Percentiles rank a stretch among this genome's conserved stretches.
These are phyloP conservation scores for Oreochromis spilurus DNA, from an alignment of 2,113 vertebrate genomes.

Conservation along the genomic window DNA sequence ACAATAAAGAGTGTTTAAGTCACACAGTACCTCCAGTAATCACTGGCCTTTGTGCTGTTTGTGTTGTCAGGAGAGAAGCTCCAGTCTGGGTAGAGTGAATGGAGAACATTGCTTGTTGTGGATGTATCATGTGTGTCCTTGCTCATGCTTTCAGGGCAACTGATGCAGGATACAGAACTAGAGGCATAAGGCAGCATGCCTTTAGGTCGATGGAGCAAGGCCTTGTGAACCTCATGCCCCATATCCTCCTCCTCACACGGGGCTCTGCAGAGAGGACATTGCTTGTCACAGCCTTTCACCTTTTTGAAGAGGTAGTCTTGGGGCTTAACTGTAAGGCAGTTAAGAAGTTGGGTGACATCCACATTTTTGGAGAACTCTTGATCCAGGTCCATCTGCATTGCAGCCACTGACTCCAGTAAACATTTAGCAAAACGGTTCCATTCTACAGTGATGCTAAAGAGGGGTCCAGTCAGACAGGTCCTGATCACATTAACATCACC, in stretches of 20 bases:
- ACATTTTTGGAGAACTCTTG: conserved; percentile 46
- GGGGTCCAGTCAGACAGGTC: conserved; percentile 35
- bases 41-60: conserved; percentile 1
- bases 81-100: conserved; percentile 56
- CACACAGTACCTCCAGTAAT: conserved; percentile 66
- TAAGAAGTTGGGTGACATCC: conserved; percentile 24
- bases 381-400: conserved; percentile 36
- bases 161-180: neutral
- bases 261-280: conserved; percentile 69
- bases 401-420: conserved; percentile 52
- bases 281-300: conserved; percentile 68
- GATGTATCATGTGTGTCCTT: neutral
- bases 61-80: conserved; percentile 27
- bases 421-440: conserved; percentile 55
- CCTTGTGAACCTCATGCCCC: conserved; percentile 55
- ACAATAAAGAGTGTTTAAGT: neutral
- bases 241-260: conserved; percentile 60
- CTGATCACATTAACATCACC: conserved; percentile 33
- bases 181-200: conserved; percentile 29
- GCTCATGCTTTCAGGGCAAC: conserved; percentile 2
- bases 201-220: conserved; percentile 62
- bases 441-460: conserved; percentile 60
- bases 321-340: conserved; percentile 45
- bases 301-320: conserved; percentile 39
- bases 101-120: conserved; percentile 22